Evolutionary conservation across 2,797 vertebrate genomes (phyloP), one percentile per base, ranked within the genome.

Genomic region (Chloroceryle amazona): DNA sequence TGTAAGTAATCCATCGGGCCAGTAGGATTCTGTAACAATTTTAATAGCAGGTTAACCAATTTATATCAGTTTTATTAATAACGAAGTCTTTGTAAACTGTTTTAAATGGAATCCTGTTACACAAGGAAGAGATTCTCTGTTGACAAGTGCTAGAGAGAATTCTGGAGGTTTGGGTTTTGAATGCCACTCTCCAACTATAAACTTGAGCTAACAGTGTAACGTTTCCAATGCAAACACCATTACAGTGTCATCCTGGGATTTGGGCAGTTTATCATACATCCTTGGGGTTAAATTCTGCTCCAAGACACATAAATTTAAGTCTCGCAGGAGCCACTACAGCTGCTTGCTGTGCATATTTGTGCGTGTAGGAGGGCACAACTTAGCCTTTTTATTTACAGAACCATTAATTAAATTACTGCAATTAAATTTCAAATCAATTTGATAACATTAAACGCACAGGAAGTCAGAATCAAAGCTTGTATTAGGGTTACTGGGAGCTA

Each of bases 351-450:
- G 91, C 49, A 0, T 80, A 55, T 90, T 86, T 80, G 12, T 33
- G 26, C 1, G 1, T 79, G 82, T 46, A 81, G 93, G 90, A 95
- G 62, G 71, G 74, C 68, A 94, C 81, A 87, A 54, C 76, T 57
- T 23, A 20, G 57, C 82, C 63, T 71, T 90, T 62, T 93, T 93
- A 95, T 96, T 97, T 94, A 97, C 87, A 93, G 86, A 95, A 4
- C 79, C 82, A 95, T 96, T 96, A 95, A 97, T 97, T 95, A 93
- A 95, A 91, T 95, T 75, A 91, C 92, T 66, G 76, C 92, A 90
- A 94, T 95, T 97, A 96, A 94, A 91, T 60, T 93, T 52, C 61
- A 74, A 74, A 82, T 78, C 81, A 78, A 93, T 92, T 44, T 86
- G 86, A 75, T 90, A 83, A 41, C 75, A 71, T 91, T 63, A 90